These are phyloP conservation scores for Camarhynchus parvulus DNA, from an alignment of 2,113 vertebrate genomes.

Conservation along the genomic window DNA sequence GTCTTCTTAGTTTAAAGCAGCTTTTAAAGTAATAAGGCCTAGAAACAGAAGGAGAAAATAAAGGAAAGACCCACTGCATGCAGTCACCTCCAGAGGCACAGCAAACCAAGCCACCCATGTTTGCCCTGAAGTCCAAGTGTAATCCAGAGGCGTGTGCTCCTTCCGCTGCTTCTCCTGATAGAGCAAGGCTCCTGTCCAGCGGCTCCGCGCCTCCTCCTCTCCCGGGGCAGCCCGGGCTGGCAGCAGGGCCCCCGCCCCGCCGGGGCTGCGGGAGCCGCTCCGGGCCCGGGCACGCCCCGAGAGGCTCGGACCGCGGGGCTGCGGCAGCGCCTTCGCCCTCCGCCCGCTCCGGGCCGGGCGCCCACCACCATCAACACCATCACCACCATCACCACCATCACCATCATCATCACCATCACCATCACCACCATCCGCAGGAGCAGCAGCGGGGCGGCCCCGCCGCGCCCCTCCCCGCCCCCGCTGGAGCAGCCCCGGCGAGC, in stretches of 20 bases:
- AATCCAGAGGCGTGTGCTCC: background rate
- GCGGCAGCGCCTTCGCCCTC: background rate
- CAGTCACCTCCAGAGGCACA: background rate
- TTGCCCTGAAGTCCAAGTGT: background rate
- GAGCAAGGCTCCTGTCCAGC: rapidly evolving
- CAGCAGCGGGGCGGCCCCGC: background rate
- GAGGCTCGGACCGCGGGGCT: background rate
- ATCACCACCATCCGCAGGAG: background rate
- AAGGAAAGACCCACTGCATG: rapidly evolving
- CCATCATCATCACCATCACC: rapidly evolving
- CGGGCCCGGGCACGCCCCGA: background rate
- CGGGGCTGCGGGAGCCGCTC: background rate
- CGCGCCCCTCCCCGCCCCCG: background rate
- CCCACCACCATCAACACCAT: too few species aligned
- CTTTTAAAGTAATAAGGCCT: background rate
- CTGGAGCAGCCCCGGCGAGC: background rate
- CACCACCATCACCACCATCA: background rate
- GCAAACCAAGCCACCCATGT: background rate
- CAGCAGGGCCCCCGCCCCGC: background rate
- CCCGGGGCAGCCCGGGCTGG: background rate
- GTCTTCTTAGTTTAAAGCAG: background rate
- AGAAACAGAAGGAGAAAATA: background rate
- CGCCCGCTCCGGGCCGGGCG: background rate
- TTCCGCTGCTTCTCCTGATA: rapidly evolving
- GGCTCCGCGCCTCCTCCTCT: background rate